These are phyloP conservation scores for Thyatira batis DNA, from an alignment of 2,888 invertebrate genomes.

Conservation along the genomic window DNA sequence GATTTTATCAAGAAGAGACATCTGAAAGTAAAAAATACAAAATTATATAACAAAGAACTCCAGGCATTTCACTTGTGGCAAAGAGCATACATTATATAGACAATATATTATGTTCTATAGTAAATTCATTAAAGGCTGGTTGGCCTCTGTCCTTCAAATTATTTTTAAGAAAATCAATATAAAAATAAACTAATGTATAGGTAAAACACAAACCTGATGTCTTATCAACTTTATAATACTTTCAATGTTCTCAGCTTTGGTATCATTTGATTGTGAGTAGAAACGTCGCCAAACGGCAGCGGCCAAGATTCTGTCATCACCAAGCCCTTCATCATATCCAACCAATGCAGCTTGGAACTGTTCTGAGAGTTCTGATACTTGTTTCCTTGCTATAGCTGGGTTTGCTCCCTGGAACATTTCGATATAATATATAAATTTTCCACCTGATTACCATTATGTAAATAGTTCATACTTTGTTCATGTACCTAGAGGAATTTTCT, in stretches of 20 bases:
- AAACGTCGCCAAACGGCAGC: slow-evolving; percentile 93
- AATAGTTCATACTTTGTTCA: too few relatives aligned
- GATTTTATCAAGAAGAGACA: slow-evolving; percentile 80
- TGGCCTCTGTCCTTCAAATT: too few relatives aligned
- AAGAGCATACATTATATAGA: too few relatives aligned
- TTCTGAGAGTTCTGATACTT: slow-evolving; percentile 86
- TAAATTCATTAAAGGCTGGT: too few relatives aligned
- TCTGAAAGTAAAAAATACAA: slow-evolving; percentile 59
- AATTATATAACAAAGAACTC: neutral
- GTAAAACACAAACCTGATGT: slow-evolving; percentile 83
- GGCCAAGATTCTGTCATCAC: slow-evolving; percentile 89
- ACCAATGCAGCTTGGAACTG: slow-evolving; percentile 93
- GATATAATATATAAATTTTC: too few relatives aligned
- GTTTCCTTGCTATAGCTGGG: slow-evolving; percentile 82
- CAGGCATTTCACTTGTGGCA: neutral
- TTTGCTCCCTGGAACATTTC: slow-evolving; percentile 81
- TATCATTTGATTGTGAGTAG: slow-evolving; percentile 84
- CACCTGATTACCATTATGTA: too few relatives aligned
- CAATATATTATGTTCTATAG: too few relatives aligned
- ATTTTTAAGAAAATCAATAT: too few relatives aligned
- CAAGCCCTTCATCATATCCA: slow-evolving; percentile 93
- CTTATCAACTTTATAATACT: slow-evolving; percentile 88
- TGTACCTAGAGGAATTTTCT: too few relatives aligned
- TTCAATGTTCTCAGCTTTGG: slow-evolving; percentile 86
- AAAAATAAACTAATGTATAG: too few relatives aligned